A percentile compares a stretch with the other conserved stretches of the same genome.
Conservation (phyloP, 2,888 invertebrate genomes). For the Eupithecia vulgata region DNA sequence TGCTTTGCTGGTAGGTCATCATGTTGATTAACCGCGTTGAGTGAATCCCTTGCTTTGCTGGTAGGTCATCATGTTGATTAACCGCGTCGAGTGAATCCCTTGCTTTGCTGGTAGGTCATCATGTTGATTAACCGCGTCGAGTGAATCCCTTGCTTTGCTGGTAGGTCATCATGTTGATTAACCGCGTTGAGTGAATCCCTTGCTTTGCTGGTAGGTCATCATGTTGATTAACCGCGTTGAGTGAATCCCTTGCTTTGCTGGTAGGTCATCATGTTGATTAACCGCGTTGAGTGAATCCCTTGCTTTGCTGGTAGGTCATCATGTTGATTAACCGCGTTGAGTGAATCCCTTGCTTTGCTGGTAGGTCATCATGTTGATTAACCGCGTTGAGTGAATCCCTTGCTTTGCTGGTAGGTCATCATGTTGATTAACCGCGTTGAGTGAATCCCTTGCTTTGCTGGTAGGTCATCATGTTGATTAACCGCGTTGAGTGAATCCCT, state of each 20-base stretch:
- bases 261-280: constrained; percentile 15
- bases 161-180: constrained; percentile 15
- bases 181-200: constrained; percentile 10
- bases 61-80: constrained; percentile 15
- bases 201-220: not conserved
- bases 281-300: constrained; percentile 10
- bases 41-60: not conserved
- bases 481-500: constrained; percentile 10
- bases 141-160: not conserved
- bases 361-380: constrained; percentile 15
- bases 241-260: not conserved
- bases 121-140: constrained; percentile 16
- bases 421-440: constrained; percentile 17
- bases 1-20: not conserved
- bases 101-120: not conserved
- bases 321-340: constrained; percentile 17
- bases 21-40: constrained; percentile 17
- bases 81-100: constrained; percentile 10
- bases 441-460: not conserved
- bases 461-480: constrained; percentile 15
- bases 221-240: constrained; percentile 17
- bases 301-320: not conserved
- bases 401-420: not conserved
- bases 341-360: not conserved
- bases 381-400: constrained; percentile 10